A percentile compares a stretch with the other conserved stretches of the same genome.
phyloP scores from a whole-genome alignment of 2,888 invertebrate species.

The Hartigia nigra region DNA sequence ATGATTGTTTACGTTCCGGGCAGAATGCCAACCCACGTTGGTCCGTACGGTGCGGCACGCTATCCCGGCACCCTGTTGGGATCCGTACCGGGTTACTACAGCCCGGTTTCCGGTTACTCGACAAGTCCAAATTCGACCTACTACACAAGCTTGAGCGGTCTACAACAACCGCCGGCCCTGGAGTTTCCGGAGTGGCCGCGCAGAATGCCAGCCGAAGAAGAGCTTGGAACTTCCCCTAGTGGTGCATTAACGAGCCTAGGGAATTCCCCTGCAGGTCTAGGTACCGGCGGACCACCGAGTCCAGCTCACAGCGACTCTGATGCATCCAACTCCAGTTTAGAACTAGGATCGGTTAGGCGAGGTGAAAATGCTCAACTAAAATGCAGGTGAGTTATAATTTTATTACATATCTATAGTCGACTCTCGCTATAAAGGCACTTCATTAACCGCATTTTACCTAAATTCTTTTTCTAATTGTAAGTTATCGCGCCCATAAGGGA shows the following conservation, averaged over 20 bases:
- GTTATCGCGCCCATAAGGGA: too few species aligned
- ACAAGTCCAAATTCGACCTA: constrained; percentile 31
- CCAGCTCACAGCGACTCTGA: constrained; percentile 63
- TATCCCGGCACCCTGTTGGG: constrained; percentile 60
- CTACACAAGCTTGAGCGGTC: constrained; percentile 42
- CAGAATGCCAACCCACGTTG: constrained; percentile 64
- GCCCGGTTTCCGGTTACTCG: constrained; percentile 47
- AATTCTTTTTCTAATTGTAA: too few species aligned
- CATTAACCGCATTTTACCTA: too few species aligned
- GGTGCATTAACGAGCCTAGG: constrained; percentile 47
- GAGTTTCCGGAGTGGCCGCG: constrained; percentile 61
- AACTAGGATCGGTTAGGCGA: constrained; percentile 58
- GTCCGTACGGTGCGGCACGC: constrained; percentile 60
- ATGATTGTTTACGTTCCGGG: constrained; percentile 65
- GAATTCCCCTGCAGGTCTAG: constrained; percentile 42
- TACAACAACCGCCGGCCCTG: constrained; percentile 45
- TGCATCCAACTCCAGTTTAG: constrained; percentile 61
- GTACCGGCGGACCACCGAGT: constrained; percentile 57
- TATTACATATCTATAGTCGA: not conserved
- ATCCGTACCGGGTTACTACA: constrained; percentile 51
- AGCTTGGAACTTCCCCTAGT: constrained; percentile 51
- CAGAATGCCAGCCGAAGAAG: constrained; percentile 64
- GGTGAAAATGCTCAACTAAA: constrained; percentile 61
- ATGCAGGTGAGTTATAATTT: constrained; percentile 54
- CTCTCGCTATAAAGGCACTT: too few species aligned